Percentiles rank a stretch among this genome's conserved stretches.
Evolutionary conservation across 1,140 invertebrate species (phyloP).

Genomic region (Papilio glaucus): DNA sequence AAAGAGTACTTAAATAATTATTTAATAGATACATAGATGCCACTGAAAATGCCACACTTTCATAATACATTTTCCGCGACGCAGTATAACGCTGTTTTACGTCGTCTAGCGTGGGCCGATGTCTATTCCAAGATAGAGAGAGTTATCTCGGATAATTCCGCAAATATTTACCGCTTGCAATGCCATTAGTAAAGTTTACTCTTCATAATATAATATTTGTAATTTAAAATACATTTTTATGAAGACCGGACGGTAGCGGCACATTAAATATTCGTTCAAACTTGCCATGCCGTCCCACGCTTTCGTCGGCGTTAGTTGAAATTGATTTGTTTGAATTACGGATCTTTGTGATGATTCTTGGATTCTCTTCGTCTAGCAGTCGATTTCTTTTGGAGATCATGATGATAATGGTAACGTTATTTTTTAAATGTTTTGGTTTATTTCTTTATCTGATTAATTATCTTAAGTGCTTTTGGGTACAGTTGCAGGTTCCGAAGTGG

Average conservation of each 20-base stretch:
- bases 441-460: too few relatives aligned
- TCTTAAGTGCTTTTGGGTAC: too few relatives aligned
- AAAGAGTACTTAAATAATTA: too few relatives aligned
- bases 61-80: background rate
- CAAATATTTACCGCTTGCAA: constrained; percentile 4
- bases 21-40: background rate
- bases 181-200: background rate
- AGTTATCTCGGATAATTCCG: constrained; percentile 12
- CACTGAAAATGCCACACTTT: background rate
- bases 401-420: too few relatives aligned
- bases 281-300: background rate
- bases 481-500: too few relatives aligned
- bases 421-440: too few relatives aligned
- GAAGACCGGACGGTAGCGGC: background rate
- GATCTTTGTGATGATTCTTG: too few relatives aligned
- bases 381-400: too few relatives aligned
- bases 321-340: too few relatives aligned
- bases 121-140: constrained; percentile 7
- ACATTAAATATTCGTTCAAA: background rate
- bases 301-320: background rate
- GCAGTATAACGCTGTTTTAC: background rate
- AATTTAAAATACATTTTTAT: background rate
- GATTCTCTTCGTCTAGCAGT: too few relatives aligned
- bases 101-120: constrained; percentile 1
- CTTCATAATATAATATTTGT: background rate